These are phyloP conservation scores for Agrochola macilenta DNA, from an alignment of 2,888 invertebrate species.

Conservation along the genomic window DNA sequence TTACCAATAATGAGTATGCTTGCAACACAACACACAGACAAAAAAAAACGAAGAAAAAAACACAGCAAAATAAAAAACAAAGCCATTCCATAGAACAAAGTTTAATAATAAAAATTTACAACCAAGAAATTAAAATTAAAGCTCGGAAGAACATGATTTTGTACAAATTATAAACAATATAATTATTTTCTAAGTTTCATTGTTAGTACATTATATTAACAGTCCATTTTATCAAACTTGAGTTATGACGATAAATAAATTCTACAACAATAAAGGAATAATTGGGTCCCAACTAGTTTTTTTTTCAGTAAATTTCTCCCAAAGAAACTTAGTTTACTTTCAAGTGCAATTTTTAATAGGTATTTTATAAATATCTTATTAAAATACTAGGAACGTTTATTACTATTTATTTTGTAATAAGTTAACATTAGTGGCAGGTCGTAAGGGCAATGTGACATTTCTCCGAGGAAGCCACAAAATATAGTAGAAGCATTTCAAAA, in stretches of 20 bases:
- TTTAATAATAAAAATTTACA: conserved; percentile 89
- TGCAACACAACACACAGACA: conserved; percentile 83
- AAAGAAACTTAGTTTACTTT: background rate
- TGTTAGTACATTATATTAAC: conserved; percentile 73
- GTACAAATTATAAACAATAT: conserved; percentile 79
- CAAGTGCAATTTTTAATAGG: conserved; percentile 3
- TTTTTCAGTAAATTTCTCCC: background rate
- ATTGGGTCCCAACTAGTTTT: conserved; percentile 18
- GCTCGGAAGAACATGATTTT: conserved; percentile 90
- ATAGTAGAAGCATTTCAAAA: background rate
- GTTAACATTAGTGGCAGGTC: conserved; percentile 13
- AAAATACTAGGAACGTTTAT: conserved; percentile 31
- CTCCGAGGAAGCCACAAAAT: background rate
- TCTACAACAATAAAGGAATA: conserved; percentile 58
- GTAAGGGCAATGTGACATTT: background rate
- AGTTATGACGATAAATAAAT: conserved; percentile 67
- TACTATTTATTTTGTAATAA: conserved; percentile 13
- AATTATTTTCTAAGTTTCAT: conserved; percentile 66
- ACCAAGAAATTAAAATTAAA: conserved; percentile 89
- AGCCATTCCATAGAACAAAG: conserved; percentile 88
- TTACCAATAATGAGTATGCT: conserved; percentile 79
- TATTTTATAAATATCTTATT: conserved; percentile 29
- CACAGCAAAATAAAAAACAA: conserved; percentile 85
- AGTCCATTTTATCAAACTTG: conserved; percentile 72
- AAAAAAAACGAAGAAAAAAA: conserved; percentile 75